Evolutionary conservation across 2,113 vertebrate genomes (phyloP), one percentile per base, ranked within the genome.

Genomic region (Ceyx melanurus): DNA sequence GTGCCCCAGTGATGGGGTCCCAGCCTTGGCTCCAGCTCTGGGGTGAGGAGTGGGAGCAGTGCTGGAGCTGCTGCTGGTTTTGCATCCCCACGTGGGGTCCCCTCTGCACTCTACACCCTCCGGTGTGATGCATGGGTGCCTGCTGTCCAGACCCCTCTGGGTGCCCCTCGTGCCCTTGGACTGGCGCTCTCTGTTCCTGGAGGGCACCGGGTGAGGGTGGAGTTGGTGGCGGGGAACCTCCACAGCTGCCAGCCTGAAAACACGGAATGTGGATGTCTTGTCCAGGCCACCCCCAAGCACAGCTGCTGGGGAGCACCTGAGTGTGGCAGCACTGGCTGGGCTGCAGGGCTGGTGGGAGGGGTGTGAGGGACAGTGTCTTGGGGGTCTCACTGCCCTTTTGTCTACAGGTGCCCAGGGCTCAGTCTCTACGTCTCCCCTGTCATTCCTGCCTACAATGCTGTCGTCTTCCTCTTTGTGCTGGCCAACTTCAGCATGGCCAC

Each of bases 401-500:
- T 94, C 51, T 4, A 1, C 96, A 99, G 99, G 92, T 99, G 98
- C 95, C 99, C 99, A 0, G 99, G 99, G 97, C 97, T 99, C 85
- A 98, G 98, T 70, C 98, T 99, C 72, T 93, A 96, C 77, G 90
- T 99, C 68, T 99, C 99, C 83, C 97, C 98, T 10, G 80, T 97
- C 93, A 98, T 99, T 96, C 99, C 98, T 5, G 92, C 98, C 94
- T 99, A 99, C 98, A 98, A 98, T 97, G 98, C 97, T 0, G 93
- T 99, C 57, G 97, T 99, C 96, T 99, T 99, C 97, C 98, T 99
- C 93, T 99, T 99, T 57, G 99, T 99, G 65, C 97, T 99, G 95
- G 98, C 99, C 97, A 99, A 99, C 97, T 99, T 99, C 97, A 99
- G 98, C 94, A 99, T 99, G 99, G 99, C 99, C 93, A 99, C 99